phyloP scores from a whole-genome alignment of 2,888 invertebrate genomes.

The Elegia similella region DNA sequence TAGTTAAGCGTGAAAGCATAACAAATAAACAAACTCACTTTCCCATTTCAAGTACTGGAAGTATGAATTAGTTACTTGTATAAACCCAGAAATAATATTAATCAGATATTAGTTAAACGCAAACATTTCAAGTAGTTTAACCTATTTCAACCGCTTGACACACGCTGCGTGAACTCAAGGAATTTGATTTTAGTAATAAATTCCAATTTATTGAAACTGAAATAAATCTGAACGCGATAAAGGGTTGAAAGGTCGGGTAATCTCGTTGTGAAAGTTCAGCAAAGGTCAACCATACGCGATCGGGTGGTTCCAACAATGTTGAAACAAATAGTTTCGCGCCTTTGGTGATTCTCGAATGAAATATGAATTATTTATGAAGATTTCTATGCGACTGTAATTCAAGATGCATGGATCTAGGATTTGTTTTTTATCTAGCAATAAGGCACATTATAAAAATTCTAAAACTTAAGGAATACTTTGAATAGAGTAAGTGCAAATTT shows the following conservation, averaged over 20 bases:
- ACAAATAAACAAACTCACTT: no score
- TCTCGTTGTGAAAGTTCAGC: slow-evolving; percentile 14
- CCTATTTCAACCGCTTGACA: background rate
- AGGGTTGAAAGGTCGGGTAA: slow-evolving; percentile 13
- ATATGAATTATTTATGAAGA: slow-evolving; percentile 9
- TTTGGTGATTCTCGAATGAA: background rate
- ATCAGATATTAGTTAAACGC: background rate
- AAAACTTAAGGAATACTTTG: no score
- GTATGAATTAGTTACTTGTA: no score
- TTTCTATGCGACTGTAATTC: background rate
- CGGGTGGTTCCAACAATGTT: slow-evolving; percentile 8
- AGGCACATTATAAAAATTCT: no score
- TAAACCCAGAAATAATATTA: background rate
- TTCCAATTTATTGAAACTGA: slow-evolving; percentile 12
- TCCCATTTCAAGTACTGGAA: no score
- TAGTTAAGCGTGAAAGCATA: no score
- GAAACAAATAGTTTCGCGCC: slow-evolving; percentile 5
- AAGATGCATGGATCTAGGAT: background rate
- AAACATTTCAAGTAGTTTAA: background rate
- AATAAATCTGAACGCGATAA: slow-evolving; percentile 12
- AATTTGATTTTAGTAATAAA: slow-evolving; percentile 6
- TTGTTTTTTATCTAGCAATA: background rate
- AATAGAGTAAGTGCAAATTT: no score
- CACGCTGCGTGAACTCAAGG: background rate
- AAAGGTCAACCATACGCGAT: slow-evolving; percentile 15